Evolutionary conservation across 2,888 invertebrate species (phyloP).

Genomic region (Parthenolecanium corni): DNA sequence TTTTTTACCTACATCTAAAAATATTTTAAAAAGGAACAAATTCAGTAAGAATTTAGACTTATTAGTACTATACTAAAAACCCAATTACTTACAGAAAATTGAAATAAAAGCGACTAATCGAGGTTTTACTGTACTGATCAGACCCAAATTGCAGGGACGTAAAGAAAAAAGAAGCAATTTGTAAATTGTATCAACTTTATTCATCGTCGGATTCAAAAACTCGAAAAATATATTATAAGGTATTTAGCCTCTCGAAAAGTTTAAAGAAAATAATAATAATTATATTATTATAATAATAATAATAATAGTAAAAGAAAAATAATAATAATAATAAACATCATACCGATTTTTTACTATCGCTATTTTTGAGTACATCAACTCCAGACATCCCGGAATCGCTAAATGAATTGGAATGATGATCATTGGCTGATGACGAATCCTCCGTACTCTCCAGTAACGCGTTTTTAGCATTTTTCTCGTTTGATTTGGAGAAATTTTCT

Average conservation of each 20-base stretch:
- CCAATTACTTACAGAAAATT: too few relatives aligned
- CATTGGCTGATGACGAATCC: background rate
- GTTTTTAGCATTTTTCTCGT: background rate
- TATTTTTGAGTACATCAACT: background rate
- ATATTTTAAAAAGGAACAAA: too few relatives aligned
- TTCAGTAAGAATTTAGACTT: too few relatives aligned
- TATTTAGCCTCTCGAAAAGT: background rate
- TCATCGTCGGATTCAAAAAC: background rate
- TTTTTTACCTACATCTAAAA: too few relatives aligned
- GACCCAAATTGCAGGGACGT: background rate
- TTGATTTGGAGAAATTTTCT: background rate
- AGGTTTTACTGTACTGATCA: background rate
- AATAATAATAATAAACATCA: constrained; percentile 2
- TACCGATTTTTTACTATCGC: constrained; percentile 14
- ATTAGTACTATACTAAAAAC: too few relatives aligned
- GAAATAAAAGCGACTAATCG: background rate
- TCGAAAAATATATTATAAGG: background rate
- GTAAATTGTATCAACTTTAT: background rate
- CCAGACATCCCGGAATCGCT: constrained; percentile 12
- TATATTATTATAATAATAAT: background rate
- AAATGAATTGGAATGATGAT: background rate
- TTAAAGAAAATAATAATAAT: background rate
- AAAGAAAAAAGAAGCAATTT: background rate
- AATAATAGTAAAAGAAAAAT: background rate
- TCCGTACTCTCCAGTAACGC: background rate